Base-by-base conservation (phyloP, 1,140 invertebrate genomes). In the Camponotus pennsylvanicus region DNA sequence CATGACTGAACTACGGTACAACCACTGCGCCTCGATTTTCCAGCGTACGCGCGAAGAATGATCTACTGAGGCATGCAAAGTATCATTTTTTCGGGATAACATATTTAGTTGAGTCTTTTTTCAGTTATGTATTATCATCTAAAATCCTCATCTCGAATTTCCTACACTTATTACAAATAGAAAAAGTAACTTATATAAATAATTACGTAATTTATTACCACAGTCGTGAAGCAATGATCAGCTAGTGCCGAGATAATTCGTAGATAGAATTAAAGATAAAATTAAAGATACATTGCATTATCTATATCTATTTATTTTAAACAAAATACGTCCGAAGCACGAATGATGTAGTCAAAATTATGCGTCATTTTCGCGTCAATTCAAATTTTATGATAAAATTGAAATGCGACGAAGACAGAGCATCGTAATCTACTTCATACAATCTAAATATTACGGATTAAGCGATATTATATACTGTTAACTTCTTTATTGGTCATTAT, bases 41-140 rank as follows among this genome's bases (percentile, higher is more conserved):
- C 49, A 32, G 78, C 34, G 37, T 80, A 80, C 78, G 66, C 78
- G 66, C 37, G 55, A 27, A 83, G 69, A 73, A 73, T 83, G 67
- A 83, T 63, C 79, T 37, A n/a, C 55, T 52, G 13, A 18, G 55
- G 18, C 0, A 82, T 40, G 52, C 9, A 13, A 18, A 34, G 42
- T 45, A 61, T 49, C 40, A 45, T 70, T 52, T 80, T 64, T 37
- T 49, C 37, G 13, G 57, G 11, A 63, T 18, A 75, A 37, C 42
- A 66, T 57, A 45, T 45, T 61, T 61, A 70, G 45, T 67, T 80
- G 45, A 79, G 21, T 27, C 11, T 69, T 70, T 55, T 40, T 27
- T 21, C 59, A 42, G 34, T 71, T 71, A 59, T 15, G 67, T 9
- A 32, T 40, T 42, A 42, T 45, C 11, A 40, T 4, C 37, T 40